A percentile compares a stretch with the other conserved stretches of the same genome.
Evolutionary conservation across 2,888 invertebrate species (phyloP).

Genomic region (Tenthredo mesomela): DNA sequence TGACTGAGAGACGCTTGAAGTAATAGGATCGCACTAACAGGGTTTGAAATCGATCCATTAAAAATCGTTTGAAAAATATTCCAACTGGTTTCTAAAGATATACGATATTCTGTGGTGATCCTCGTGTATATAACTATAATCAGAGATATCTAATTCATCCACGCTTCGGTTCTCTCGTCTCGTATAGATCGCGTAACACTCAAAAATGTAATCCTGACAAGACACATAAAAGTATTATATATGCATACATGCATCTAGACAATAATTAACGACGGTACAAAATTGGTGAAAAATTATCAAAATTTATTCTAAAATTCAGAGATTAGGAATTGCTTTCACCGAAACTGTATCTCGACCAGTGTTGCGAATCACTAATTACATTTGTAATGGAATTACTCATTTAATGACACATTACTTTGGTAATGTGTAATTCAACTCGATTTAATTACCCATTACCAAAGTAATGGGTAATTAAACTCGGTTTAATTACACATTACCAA

Average conservation of each 20-base stretch:
- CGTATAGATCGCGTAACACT: not conserved
- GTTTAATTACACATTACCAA: no score
- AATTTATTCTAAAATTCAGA: no score
- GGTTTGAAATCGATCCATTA: slow-evolving; percentile 39
- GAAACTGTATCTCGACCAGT: no score
- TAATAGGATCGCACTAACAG: slow-evolving; percentile 27
- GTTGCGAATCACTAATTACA: no score
- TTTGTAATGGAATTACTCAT: no score
- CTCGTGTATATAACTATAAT: not conserved
- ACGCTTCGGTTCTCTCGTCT: not conserved
- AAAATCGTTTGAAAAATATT: slow-evolving; percentile 22
- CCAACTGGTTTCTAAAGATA: slow-evolving; percentile 15
- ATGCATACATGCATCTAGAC: not conserved
- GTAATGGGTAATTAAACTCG: no score
- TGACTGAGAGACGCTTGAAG: not conserved
- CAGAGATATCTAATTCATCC: not conserved
- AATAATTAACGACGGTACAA: not conserved
- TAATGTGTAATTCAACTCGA: no score
- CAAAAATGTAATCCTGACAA: not conserved
- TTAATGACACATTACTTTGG: no score
- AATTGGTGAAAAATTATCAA: no score
- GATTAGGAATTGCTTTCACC: no score
- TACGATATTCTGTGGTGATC: slow-evolving; percentile 2
- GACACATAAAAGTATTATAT: not conserved
- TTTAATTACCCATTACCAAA: no score